Evolutionary conservation across 2,888 invertebrate genomes (phyloP), one percentile per base, ranked within the genome.

Genomic region (Calliscelio sp.): DNA sequence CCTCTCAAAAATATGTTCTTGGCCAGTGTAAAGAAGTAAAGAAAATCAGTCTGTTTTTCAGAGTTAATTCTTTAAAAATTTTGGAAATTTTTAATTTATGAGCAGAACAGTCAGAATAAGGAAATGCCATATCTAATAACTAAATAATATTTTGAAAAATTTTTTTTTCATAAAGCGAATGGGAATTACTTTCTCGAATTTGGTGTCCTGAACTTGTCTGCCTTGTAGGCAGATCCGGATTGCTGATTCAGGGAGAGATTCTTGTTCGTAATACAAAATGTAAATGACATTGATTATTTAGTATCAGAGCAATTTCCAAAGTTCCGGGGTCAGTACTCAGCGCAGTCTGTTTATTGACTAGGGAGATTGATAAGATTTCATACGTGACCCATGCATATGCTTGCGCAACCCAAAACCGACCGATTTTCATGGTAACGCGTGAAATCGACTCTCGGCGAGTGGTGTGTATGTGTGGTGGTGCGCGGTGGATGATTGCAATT

Each of bases 401-500:
- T 53, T 84, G 85, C 79, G 74, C 84, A 84, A 84, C 81, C 80
- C 84, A 41, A 84, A 85, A 75, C 85, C 82, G 74, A 74, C 41
- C 61, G 81, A 63, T 41, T 81, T 53, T 44, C 28, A 55, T 49
- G 80, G 74, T 85, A 82, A 83, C 79, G 24, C 66, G 20, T 46
- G 71, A 68, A 66, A 44, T 73, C 73, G 66, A 71, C 18, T 22
- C 2, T 80, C 75, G 80, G 84, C 18, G 51, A 84, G 66, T 59
- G 78, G 73, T 78, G 68, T 74, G 63, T 55, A 68, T 85, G 79
- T 51, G 61, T 75, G 84, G 61, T 71, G n/a, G 28, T 81, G 78
- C 70, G 55, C 77, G 44, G 61, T 77, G 68, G 63, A 65, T 35
- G 32, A 75, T 61, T 59, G 51, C 57, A 63, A 81, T 83, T 81